phyloP scores from a whole-genome alignment of 1,140 invertebrate genomes.

The Microplitis mediator region DNA sequence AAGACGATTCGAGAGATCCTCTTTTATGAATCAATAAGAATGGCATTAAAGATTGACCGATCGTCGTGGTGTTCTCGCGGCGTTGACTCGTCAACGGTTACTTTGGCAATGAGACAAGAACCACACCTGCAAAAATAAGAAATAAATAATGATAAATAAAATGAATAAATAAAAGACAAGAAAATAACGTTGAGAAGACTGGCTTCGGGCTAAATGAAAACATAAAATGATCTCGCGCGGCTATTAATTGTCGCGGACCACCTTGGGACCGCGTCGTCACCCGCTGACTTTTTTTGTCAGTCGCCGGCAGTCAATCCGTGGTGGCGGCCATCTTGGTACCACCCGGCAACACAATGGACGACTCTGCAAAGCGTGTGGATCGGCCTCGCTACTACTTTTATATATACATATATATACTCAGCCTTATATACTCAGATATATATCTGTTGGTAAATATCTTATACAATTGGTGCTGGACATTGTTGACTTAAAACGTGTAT shows the following conservation, averaged over 20 bases:
- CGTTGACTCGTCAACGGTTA: background rate
- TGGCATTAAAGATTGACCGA: slow-evolving; percentile 25
- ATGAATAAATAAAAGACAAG: slow-evolving; percentile 9
- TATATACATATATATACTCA: background rate
- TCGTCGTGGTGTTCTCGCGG: background rate
- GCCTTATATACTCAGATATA: background rate
- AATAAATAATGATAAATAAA: slow-evolving; percentile 9
- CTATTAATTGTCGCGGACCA: slow-evolving; percentile 49
- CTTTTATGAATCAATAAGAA: background rate
- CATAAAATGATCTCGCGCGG: slow-evolving; percentile 50
- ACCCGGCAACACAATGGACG: slow-evolving; percentile 45
- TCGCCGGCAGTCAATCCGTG: slow-evolving; percentile 1
- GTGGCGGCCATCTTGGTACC: slow-evolving; percentile 47
- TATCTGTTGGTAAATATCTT: background rate
- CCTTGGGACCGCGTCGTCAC: slow-evolving; percentile 31
- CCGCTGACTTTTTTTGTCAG: slow-evolving; percentile 35
- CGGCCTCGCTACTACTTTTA: background rate
- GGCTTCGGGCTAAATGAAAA: slow-evolving; percentile 42
- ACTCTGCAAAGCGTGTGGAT: slow-evolving; percentile 11
- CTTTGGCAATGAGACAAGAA: slow-evolving; percentile 22
- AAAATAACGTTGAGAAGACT: background rate
- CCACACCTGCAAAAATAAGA: background rate
- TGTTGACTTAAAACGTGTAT: too few relatives aligned
- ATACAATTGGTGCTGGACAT: background rate
- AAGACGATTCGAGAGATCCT: too few relatives aligned